Conservation (phyloP, 2,113 vertebrate species). For the Cebidichthys violaceus region DNA sequence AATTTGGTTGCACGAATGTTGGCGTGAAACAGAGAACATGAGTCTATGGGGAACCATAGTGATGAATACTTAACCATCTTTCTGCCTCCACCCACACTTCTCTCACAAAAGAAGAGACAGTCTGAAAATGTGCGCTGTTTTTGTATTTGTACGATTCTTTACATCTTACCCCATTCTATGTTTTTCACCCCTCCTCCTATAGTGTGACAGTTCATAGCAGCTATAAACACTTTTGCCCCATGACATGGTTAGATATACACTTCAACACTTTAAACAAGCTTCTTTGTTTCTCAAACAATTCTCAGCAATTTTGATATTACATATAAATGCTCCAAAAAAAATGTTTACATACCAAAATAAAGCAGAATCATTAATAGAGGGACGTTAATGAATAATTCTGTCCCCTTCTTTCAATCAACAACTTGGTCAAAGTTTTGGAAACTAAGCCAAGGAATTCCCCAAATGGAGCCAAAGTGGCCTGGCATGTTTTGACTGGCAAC, state of each 20-base stretch:
- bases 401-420: not conserved
- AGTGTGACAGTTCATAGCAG: not conserved
- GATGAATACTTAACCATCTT: not conserved
- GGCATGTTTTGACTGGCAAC: constrained; percentile 8
- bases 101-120: not conserved
- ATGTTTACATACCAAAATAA: not conserved
- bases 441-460: constrained; percentile 31
- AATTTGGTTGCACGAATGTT: not conserved
- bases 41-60: not conserved
- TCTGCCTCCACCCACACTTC: not conserved
- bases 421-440: constrained; percentile 1
- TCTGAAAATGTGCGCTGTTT: not conserved
- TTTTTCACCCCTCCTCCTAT: not conserved
- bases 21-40: not conserved
- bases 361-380: not conserved
- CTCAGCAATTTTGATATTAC: not conserved
- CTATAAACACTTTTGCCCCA: not conserved
- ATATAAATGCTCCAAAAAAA: not conserved
- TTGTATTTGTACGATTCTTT: not conserved
- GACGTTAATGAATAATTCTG: too few species aligned
- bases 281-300: not conserved
- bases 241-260: not conserved
- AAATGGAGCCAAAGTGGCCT: constrained; percentile 20
- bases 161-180: not conserved
- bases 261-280: not conserved